Percentiles rank a stretch among this genome's conserved stretches.
phyloP scores from a whole-genome alignment of 2,888 invertebrate species.

The Bugula neritina region DNA sequence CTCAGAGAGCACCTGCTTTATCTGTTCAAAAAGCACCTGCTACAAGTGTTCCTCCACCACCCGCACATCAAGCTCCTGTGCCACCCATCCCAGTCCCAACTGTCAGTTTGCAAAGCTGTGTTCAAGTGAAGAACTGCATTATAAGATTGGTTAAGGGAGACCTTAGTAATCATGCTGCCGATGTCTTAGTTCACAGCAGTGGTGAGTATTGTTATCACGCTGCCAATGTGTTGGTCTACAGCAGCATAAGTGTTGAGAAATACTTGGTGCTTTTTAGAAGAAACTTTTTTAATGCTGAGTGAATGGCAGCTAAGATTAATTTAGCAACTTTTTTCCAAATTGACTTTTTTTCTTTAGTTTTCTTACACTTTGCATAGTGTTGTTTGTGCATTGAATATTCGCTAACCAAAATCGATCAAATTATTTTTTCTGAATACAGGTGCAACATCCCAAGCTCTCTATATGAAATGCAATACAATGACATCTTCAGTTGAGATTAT shows the following conservation, averaged over 20 bases:
- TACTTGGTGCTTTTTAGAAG: no score
- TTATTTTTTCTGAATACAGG: background rate
- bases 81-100: background rate
- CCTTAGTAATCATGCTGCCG: background rate
- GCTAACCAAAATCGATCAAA: no score
- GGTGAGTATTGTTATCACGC: conserved; percentile 19
- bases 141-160: background rate
- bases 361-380: no score
- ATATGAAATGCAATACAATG: background rate
- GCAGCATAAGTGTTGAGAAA: no score
- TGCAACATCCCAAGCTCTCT: background rate
- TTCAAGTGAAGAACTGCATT: conserved; percentile 21
- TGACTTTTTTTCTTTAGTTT: no score
- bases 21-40: no score
- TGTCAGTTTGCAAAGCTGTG: conserved; percentile 3
- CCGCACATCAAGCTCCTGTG: background rate
- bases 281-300: no score
- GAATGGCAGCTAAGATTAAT: no score
- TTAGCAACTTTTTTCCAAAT: no score
- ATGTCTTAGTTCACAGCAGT: conserved; percentile 14
- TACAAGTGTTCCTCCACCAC: background rate
- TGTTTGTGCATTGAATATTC: no score
- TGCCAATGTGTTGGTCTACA: no score
- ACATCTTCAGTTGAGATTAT: background rate
- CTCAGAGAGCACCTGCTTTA: no score